A percentile compares a stretch with the other conserved stretches of the same genome.
Evolutionary conservation across 2,888 invertebrate species (phyloP).

Genomic region (Tachina fera): DNA sequence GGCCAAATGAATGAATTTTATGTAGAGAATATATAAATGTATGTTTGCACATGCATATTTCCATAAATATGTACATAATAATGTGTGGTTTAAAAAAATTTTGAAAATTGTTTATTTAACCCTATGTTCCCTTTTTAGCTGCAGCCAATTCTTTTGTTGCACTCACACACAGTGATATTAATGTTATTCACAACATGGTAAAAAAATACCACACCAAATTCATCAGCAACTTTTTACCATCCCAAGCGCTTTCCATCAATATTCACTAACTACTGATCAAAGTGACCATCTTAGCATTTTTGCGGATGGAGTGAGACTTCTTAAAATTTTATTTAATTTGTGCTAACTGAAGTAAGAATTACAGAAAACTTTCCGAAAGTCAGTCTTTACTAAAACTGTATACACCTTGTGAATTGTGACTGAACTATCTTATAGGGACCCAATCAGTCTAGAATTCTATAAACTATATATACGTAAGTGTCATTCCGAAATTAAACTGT

Average conservation of each 20-base stretch:
- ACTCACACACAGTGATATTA: not conserved
- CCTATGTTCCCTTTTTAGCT: constrained; percentile 69
- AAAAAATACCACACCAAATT: constrained; percentile 45
- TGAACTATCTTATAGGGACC: too few relatives aligned
- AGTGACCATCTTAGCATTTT: not conserved
- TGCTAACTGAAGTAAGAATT: too few relatives aligned
- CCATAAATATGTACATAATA: too few relatives aligned
- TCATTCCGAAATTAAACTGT: too few relatives aligned
- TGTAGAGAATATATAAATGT: not conserved
- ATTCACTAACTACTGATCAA: constrained; percentile 7
- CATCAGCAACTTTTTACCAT: constrained; percentile 41
- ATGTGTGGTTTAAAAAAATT: constrained; percentile 51
- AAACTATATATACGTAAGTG: too few relatives aligned
- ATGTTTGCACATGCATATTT: too few relatives aligned
- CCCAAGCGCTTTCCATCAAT: constrained; percentile 38
- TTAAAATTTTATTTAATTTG: too few relatives aligned
- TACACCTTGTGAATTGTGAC: too few relatives aligned
- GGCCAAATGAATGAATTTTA: constrained; percentile 57
- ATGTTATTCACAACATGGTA: constrained; percentile 47
- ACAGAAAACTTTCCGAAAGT: too few relatives aligned
- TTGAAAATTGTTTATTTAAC: constrained; percentile 76
- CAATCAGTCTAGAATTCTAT: too few relatives aligned
- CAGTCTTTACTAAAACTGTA: too few relatives aligned
- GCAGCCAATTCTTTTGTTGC: constrained; percentile 55
- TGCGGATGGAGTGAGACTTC: too few relatives aligned